Conservation (phyloP, 2,888 invertebrate genomes). For the Mesorhabditis belari region DNA sequence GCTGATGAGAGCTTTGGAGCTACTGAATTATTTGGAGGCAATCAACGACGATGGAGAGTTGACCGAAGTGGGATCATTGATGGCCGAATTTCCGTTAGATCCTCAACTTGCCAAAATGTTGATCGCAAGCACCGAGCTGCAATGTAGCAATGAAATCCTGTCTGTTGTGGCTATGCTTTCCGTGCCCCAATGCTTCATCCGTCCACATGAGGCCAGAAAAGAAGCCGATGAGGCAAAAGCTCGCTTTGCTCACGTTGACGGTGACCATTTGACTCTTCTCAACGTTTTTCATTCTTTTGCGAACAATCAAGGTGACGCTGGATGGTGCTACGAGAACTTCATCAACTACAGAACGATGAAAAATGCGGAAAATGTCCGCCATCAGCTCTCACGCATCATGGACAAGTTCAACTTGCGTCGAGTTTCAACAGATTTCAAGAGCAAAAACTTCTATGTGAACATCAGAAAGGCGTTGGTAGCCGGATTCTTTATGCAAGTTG, state of each 20-base stretch:
- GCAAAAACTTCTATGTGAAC: conserved; percentile 93
- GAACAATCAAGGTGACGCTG: conserved; percentile 93
- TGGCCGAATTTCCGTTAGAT: too few species aligned
- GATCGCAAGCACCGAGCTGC: conserved; percentile 93
- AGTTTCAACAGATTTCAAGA: conserved; percentile 91
- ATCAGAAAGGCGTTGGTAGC: conserved; percentile 95
- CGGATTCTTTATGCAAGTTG: conserved; percentile 99
- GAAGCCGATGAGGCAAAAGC: too few species aligned
- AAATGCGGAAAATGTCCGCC: conserved; percentile 94
- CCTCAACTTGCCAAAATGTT: conserved; percentile 98
- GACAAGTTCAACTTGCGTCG: conserved; percentile 61
- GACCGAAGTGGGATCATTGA: too few species aligned
- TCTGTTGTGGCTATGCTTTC: conserved; percentile 95
- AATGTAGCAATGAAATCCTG: conserved; percentile 97
- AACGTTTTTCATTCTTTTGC: conserved; percentile 99
- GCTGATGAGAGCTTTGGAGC: conserved; percentile 91
- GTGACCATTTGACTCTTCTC: conserved; percentile 86
- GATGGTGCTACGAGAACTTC: conserved; percentile 99
- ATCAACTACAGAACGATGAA: conserved; percentile 96
- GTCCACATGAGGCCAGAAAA: too few species aligned
- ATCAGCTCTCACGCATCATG: conserved; percentile 95
- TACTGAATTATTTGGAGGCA: conserved; percentile 75
- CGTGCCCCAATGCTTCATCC: too few species aligned
- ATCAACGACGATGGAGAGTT: conserved; percentile 87
- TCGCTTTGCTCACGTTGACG: too few species aligned